phyloP scores from a whole-genome alignment of 2,797 vertebrate genomes.

The Danio jaintianensis region DNA sequence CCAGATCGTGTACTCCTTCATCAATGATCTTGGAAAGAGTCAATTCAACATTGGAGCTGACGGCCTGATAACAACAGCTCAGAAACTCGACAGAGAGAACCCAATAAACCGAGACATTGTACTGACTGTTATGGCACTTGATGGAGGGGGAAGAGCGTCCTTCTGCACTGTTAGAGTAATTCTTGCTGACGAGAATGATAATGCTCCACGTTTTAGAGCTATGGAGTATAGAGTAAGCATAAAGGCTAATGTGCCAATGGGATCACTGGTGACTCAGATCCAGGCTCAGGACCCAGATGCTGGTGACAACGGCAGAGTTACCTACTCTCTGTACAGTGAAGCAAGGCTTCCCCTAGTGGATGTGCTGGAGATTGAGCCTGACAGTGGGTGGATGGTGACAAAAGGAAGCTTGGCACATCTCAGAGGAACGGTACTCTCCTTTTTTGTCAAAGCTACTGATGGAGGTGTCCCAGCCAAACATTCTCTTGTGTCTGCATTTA shows the following conservation, averaged over 20 bases:
- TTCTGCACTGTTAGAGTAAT: conserved; percentile 96
- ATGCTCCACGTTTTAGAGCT: conserved; percentile 90
- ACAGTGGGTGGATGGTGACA: conserved; percentile 92
- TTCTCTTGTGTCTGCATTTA: conserved; percentile 89
- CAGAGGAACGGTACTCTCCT: conserved; percentile 90
- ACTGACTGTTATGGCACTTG: conserved; percentile 92
- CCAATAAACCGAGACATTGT: conserved; percentile 90
- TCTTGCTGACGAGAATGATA: conserved; percentile 95
- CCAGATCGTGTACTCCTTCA: conserved; percentile 88
- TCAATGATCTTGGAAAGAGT: conserved; percentile 92
- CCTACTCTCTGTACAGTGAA: conserved; percentile 91
- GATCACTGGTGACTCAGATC: conserved; percentile 91
- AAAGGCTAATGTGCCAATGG: conserved; percentile 90
- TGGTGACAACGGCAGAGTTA: conserved; percentile 90
- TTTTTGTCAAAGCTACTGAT: conserved; percentile 94
- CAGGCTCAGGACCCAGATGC: conserved; percentile 92
- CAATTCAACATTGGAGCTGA: conserved; percentile 87
- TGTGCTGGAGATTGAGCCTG: conserved; percentile 90
- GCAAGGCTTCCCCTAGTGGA: conserved; percentile 86
- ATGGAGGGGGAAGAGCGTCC: conserved; percentile 92
- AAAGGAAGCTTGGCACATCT: conserved; percentile 90
- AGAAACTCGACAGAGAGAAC: conserved; percentile 91
- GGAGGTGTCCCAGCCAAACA: conserved; percentile 89
- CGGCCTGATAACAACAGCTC: conserved; percentile 87
- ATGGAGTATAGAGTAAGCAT: conserved; percentile 92